Base-by-base conservation (phyloP, 2,113 vertebrate species). In the Gnathonemus echidnorhynchus region DNA sequence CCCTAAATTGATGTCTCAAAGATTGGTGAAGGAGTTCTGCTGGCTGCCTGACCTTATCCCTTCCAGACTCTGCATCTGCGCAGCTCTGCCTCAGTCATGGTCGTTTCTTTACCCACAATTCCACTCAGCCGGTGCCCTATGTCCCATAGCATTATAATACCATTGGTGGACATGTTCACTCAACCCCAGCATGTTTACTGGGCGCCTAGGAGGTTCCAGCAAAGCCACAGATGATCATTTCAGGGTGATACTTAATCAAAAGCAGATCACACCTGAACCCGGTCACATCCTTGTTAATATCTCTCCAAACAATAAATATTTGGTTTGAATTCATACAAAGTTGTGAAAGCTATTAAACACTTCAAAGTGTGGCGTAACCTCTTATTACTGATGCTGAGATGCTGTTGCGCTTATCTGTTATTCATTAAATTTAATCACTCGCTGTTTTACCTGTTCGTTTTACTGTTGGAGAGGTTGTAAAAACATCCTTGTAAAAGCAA, bases 291-390 rank as follows among this genome's bases (percentile, higher is more conserved):
- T 94, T 93, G 93, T 95, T 96, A 96, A 96, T 96, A 95, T 95
- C 94, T 95, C 94, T 94, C 96, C 94, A 96, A 96, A 96, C 96
- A 96, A 96, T 96, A 95, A 93, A 94, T 95, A 95, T 96, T 97
- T 91, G 90, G 90, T 88, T 86, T 86, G 89, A 90, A 91, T 92
- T 91, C 91, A 93, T 90, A 92, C 89, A 89, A 84, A 84, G 88
- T 90, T 88, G 87, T 90, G 91, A 90, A 92, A 91, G 91, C 91
- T 48, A 90, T 93, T 91, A 91, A 92, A 91, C 58, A 89, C 87
- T 91, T 93, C 91, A 92, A 93, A 93, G 90, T 91, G 90, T 74
- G 89, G 86, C 88, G 93, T 96, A 95, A 96, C 95, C 95, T 97
- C 95, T 87, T 15, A 89, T 92, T 90, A 91, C 91, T 91, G 89